A percentile compares a stretch with the other conserved stretches of the same genome.
These are phyloP conservation scores for Boloria selene DNA, from an alignment of 2,888 invertebrate species.

Conservation along the genomic window DNA sequence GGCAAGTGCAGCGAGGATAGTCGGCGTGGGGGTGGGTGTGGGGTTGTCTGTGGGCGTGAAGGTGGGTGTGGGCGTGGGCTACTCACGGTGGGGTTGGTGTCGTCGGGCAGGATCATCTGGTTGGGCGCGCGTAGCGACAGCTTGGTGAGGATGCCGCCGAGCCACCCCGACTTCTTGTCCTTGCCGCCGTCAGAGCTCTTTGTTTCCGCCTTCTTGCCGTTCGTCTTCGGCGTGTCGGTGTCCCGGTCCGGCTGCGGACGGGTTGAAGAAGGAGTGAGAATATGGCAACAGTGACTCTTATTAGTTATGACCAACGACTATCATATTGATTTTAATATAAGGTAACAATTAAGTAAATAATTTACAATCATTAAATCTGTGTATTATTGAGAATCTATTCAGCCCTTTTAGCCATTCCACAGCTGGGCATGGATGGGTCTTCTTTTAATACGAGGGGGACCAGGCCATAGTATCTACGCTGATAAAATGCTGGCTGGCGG, in stretches of 20 bases:
- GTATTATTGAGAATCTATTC: too few relatives aligned
- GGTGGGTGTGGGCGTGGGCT: slow-evolving; percentile 16
- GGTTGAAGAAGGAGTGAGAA: not conserved
- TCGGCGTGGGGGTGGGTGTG: slow-evolving; percentile 20
- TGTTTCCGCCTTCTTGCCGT: slow-evolving; percentile 40
- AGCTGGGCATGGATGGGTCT: too few relatives aligned
- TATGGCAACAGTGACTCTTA: not conserved
- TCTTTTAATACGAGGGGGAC: too few relatives aligned
- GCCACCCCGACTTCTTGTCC: slow-evolving; percentile 84
- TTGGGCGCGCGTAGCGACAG: slow-evolving; percentile 92
- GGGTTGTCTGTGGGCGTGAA: not conserved
- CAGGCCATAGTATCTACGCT: too few relatives aligned
- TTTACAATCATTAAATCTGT: too few relatives aligned
- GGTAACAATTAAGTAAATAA: too few relatives aligned
- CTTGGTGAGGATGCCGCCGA: slow-evolving; percentile 93
- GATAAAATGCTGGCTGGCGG: too few relatives aligned
- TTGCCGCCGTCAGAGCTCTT: slow-evolving; percentile 40
- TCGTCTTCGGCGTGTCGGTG: slow-evolving; percentile 80
- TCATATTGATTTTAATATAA: too few relatives aligned
- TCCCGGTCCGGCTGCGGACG: slow-evolving; percentile 81
- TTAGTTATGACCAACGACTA: too few relatives aligned
- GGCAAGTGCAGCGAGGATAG: slow-evolving; percentile 43
- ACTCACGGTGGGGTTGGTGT: slow-evolving; percentile 94
- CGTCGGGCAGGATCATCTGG: slow-evolving; percentile 98
- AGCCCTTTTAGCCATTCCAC: too few relatives aligned